Evolutionary conservation across 2,888 invertebrate species (phyloP), one percentile per base, ranked within the genome.

Genomic region (Exocentrus adspersus): DNA sequence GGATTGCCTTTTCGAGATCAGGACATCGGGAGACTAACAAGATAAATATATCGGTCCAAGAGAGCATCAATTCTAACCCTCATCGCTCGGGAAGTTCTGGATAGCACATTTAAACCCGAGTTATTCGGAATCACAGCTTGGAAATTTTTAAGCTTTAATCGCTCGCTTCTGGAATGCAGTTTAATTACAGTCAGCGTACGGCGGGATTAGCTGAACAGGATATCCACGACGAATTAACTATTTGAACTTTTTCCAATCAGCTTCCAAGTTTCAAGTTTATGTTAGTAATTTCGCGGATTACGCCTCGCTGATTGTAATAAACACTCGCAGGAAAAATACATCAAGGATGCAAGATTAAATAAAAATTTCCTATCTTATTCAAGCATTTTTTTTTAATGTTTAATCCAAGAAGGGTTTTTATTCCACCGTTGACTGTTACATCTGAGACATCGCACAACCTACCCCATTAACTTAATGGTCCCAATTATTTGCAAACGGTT

Each of bases 1-100:
- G 37, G 9, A 37, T 51, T 10, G 17, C 32, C 51, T 19, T 19
- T 12, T 32, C 32, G 32, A 32, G 30, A 9, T 12, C 30, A 14
- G 32, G 24, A 51, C 32, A 24, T 32, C 32, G 30, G 19, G 51
- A 51, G n/a, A 32, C 51, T 43, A 54, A 54, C 54, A 54, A 42
- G 54, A 28, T 37, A 54, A 43, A 54, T 54, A 43, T 43, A 43
- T 42, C 12, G 30, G 54, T 17, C 43, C 24, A 43, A 21, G 14
- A 43, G 42, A 54, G 43, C 43, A 28, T 43, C 43, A 21, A 17
- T 28, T 43, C 14, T 21, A 16, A 43, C 43, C 54, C 54, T 43
- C 43, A 28, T 43, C 43, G 28, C 17, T 43, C 9, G 28, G 45
- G 42, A 12, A 12, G 43, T 30, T 24, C 54, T 54, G 43, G 43